These are phyloP conservation scores for Heterodera carotae DNA, from an alignment of 1,140 invertebrate species.

Conservation along the genomic window DNA sequence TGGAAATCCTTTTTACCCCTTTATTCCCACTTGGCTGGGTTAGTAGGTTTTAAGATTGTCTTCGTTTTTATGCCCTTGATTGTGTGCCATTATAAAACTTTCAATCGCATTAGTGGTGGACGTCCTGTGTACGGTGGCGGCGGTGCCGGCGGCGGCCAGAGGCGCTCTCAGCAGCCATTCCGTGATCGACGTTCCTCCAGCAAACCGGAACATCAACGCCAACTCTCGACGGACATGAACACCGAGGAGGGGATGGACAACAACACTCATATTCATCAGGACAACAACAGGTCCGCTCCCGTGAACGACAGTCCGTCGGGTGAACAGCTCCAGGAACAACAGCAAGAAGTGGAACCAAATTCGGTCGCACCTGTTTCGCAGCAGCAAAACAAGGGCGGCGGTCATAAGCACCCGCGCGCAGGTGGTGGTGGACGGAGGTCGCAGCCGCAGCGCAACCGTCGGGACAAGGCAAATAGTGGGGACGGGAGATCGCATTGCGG, in stretches of 20 bases:
- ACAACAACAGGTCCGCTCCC: neutral
- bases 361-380: neutral
- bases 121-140: too few relatives aligned
- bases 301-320: neutral
- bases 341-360: slow-evolving; percentile 1
- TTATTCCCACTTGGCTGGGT: too few relatives aligned
- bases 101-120: too few relatives aligned
- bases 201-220: neutral
- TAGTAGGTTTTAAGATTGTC: too few relatives aligned
- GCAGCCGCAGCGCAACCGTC: slow-evolving; percentile 24
- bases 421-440: neutral
- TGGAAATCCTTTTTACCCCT: too few relatives aligned
- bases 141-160: too few relatives aligned
- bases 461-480: neutral
- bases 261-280: neutral
- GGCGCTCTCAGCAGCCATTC: too few relatives aligned
- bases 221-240: too few relatives aligned
- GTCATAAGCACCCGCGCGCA: neutral
- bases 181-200: too few relatives aligned
- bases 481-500: neutral
- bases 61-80: too few relatives aligned
- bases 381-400: neutral
- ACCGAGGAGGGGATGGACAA: slow-evolving; percentile 13
- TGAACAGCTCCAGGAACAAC: neutral
- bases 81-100: too few relatives aligned